Percentiles rank a stretch among this genome's conserved stretches.
These are phyloP conservation scores for Pangasianodon gigas DNA, from an alignment of 2,113 vertebrate species.

Conservation along the genomic window DNA sequence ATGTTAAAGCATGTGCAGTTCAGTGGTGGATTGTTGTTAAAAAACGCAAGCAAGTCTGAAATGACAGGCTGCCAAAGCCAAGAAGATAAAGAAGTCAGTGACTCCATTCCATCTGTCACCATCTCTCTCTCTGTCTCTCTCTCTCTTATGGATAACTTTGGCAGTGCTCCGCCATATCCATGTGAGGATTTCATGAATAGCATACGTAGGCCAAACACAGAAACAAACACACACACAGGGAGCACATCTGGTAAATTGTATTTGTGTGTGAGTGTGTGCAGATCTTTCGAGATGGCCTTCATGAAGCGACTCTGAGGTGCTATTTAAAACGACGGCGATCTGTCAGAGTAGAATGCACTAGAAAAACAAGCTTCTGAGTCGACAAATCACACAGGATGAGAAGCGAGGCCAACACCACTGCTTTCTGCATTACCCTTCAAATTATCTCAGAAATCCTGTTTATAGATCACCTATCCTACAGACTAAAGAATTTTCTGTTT, in stretches of 20 bases:
- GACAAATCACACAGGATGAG: constrained; percentile 20
- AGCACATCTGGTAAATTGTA: constrained; percentile 57
- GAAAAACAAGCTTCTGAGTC: constrained; percentile 46
- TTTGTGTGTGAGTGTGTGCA: constrained; percentile 26
- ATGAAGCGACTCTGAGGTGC: constrained; percentile 37
- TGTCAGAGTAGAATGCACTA: constrained; percentile 46
- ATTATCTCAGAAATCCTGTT: neutral
- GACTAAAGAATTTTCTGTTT: neutral
- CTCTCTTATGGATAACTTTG: constrained; percentile 45
- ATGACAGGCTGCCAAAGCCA: constrained; percentile 63
- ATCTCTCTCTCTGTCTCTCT: constrained; percentile 44
- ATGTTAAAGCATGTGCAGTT: constrained; percentile 49
- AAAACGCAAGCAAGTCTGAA: constrained; percentile 12
- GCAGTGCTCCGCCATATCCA: constrained; percentile 61
- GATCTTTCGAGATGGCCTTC: constrained; percentile 27
- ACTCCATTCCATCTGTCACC: constrained; percentile 67
- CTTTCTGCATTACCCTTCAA: constrained; percentile 38
- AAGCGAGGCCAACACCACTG: constrained; percentile 24
- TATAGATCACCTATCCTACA: neutral
- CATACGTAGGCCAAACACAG: constrained; percentile 59
- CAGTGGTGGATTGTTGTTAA: constrained; percentile 18
- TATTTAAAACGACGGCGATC: constrained; percentile 55
- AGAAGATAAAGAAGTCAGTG: constrained; percentile 63
- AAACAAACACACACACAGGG: constrained; percentile 32
- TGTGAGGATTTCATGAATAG: constrained; percentile 61